Conservation (phyloP, 2,888 invertebrate genomes). For the Sceliomorpha sp. region DNA sequence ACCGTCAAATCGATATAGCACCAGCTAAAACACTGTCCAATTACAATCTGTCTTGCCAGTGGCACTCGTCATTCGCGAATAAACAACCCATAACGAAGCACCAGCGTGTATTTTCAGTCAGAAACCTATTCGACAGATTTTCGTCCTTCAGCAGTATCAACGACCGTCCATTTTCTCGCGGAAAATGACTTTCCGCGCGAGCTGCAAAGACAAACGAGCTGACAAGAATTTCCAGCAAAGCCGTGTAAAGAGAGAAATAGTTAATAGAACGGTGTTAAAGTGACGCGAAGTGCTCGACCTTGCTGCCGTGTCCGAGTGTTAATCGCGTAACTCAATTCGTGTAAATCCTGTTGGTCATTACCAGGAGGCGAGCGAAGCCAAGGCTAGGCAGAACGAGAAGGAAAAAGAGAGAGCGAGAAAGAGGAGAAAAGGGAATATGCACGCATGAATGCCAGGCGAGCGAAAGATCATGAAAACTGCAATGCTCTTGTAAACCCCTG, state of each 20-base stretch:
- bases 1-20: no score
- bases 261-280: constrained; percentile 30
- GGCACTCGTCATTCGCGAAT: no score
- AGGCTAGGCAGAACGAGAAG: no score
- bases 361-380: no score
- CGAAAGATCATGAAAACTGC: constrained; percentile 37
- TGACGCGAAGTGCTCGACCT: constrained; percentile 32
- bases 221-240: constrained; percentile 23
- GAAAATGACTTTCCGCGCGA: constrained; percentile 20
- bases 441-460: constrained; percentile 12
- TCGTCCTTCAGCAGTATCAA: no score
- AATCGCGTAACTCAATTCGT: constrained; percentile 32
- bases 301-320: constrained; percentile 27
- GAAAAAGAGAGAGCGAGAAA: no score
- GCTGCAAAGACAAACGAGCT: constrained; percentile 16
- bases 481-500: constrained; percentile 20
- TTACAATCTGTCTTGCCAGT: no score
- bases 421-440: no score
- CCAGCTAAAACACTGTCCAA: no score
- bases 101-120: constrained; percentile 18
- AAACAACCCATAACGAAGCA: no score
- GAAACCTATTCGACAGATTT: no score
- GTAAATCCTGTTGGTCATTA: constrained; percentile 41
- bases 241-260: constrained; percentile 5
- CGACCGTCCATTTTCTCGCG: constrained; percentile 25